phyloP scores from a whole-genome alignment of 2,113 vertebrate species.

The Sylvietta virens region DNA sequence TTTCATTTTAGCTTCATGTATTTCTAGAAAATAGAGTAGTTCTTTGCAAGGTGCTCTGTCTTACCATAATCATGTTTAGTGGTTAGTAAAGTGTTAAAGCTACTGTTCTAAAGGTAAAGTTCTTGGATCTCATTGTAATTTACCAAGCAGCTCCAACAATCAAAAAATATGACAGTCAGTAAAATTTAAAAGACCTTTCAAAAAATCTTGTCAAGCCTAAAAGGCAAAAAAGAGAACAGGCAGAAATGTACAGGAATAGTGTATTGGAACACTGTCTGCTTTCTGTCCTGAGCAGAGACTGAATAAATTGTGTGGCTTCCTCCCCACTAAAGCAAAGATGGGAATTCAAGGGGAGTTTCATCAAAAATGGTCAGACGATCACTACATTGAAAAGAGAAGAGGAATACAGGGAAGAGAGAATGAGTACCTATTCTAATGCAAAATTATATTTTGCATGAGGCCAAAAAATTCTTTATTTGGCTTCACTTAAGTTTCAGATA shows the following conservation, averaged over 20 bases:
- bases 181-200: not conserved
- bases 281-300: not conserved
- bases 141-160: not conserved
- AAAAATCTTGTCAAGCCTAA: not conserved
- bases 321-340: not conserved
- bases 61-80: not conserved
- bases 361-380: not conserved
- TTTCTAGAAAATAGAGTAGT: not conserved
- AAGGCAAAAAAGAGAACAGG: not conserved
- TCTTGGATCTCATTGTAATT: not conserved
- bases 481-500: not conserved
- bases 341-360: not conserved
- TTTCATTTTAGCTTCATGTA: not conserved
- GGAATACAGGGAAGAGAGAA: not conserved
- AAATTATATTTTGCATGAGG: not conserved
- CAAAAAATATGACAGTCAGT: not conserved
- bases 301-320: not conserved
- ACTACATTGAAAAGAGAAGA: not conserved
- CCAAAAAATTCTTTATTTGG: not conserved
- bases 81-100: not conserved
- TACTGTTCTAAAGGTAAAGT: not conserved
- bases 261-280: not conserved
- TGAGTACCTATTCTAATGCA: not conserved
- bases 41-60: not conserved
- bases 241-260: not conserved